A percentile compares a stretch with the other conserved stretches of the same genome.
Evolutionary conservation across 2,888 invertebrate species (phyloP).

Genomic region (Rhopalosiphum nymphaeae): DNA sequence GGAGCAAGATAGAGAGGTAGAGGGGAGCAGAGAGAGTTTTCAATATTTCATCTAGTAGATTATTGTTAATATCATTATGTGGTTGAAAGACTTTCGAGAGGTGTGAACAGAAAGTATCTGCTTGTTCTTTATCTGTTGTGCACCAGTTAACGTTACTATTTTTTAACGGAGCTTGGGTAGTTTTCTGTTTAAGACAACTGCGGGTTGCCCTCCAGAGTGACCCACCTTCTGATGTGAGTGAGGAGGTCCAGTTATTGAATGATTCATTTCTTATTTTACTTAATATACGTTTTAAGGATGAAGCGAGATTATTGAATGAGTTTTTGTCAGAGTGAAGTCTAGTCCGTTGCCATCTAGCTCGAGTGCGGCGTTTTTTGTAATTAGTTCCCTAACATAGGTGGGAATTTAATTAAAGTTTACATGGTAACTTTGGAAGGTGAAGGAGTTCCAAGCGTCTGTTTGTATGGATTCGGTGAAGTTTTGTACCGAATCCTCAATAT

Average conservation of each 20-base stretch:
- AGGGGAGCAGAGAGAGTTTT: background rate
- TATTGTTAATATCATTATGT: background rate
- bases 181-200: background rate
- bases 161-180: background rate
- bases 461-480: too few relatives aligned
- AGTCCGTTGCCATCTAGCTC: background rate
- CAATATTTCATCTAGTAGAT: background rate
- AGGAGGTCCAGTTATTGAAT: background rate
- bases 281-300: background rate
- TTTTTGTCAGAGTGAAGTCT: background rate
- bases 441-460: background rate
- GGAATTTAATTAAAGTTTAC: background rate
- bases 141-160: background rate
- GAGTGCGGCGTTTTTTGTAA: background rate
- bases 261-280: background rate
- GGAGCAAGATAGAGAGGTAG: conserved; percentile 11
- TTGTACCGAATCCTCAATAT: too few relatives aligned
- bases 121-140: conserved; percentile 26
- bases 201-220: conserved; percentile 15
- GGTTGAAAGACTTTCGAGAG: conserved; percentile 11
- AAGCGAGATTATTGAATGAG: background rate
- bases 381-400: background rate
- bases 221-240: background rate
- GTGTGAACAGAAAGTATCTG: background rate
- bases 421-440: fast-evolving